These are phyloP conservation scores for Acronicta alni DNA, from an alignment of 2,888 invertebrate genomes.

Conservation along the genomic window DNA sequence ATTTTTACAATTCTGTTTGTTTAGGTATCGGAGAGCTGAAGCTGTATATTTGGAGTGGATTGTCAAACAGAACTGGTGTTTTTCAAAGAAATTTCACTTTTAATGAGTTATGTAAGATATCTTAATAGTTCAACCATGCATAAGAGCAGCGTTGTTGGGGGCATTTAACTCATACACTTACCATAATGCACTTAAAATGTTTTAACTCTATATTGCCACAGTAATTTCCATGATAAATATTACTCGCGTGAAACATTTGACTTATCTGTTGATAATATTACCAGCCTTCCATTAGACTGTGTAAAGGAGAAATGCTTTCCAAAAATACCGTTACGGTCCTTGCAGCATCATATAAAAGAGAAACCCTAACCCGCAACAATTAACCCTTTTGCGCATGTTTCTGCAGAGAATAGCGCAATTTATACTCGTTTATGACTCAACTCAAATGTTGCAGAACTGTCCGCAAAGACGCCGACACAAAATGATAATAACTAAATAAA, in stretches of 20 bases:
- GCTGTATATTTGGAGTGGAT: neutral
- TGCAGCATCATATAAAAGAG: constrained; percentile 76
- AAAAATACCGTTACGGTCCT: constrained; percentile 81
- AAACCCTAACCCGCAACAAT: constrained; percentile 74
- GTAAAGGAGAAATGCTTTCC: constrained; percentile 71
- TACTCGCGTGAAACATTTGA: constrained; percentile 69
- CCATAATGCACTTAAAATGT: constrained; percentile 57
- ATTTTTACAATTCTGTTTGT: constrained; percentile 5
- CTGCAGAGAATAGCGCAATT: constrained; percentile 85
- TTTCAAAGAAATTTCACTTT: constrained; percentile 13
- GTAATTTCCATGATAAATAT: constrained; percentile 66
- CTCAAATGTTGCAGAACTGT: constrained; percentile 82
- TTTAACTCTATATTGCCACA: constrained; percentile 47
- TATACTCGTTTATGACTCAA: constrained; percentile 84
- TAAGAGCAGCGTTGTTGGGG: constrained; percentile 39
- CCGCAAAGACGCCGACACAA: constrained; percentile 83
- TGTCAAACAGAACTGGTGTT: constrained; percentile 5
- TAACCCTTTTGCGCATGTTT: constrained; percentile 85
- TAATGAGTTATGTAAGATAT: constrained; percentile 18
- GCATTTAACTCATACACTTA: constrained; percentile 56
- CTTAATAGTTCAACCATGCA: constrained; percentile 46
- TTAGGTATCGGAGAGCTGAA: neutral
- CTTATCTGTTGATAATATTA: constrained; percentile 69
- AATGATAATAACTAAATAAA: constrained; percentile 72
- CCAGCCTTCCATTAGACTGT: constrained; percentile 70